Conservation (phyloP, 1,140 invertebrate species). For the Anoplophora glabripennis region DNA sequence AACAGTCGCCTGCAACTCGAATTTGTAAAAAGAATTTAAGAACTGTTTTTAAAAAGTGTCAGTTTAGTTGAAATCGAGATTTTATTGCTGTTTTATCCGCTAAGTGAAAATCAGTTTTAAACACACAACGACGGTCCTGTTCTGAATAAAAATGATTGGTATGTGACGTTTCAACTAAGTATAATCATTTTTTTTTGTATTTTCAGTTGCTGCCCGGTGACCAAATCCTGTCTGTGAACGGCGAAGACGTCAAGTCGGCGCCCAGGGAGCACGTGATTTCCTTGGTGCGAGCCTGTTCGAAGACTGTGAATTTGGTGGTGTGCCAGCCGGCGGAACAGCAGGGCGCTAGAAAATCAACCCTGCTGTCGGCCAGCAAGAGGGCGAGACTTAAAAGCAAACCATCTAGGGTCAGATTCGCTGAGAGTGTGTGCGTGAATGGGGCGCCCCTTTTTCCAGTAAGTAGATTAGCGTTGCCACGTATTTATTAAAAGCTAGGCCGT, state of each 20-base stretch:
- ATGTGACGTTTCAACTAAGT: too few species aligned
- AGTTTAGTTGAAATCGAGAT: too few species aligned
- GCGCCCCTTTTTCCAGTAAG: constrained; percentile 71
- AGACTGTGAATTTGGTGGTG: constrained; percentile 72
- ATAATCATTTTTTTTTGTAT: too few species aligned
- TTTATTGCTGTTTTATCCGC: too few species aligned
- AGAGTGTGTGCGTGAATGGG: constrained; percentile 84
- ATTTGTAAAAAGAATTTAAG: too few species aligned
- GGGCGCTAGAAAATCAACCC: constrained; percentile 72
- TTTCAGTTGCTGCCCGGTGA: constrained; percentile 77
- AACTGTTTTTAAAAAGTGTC: too few species aligned
- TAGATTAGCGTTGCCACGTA: constrained; percentile 19
- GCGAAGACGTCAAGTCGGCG: constrained; percentile 81
- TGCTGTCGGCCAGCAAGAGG: constrained; percentile 83
- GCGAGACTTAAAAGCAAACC: constrained; percentile 77
- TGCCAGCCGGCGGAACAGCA: constrained; percentile 74
- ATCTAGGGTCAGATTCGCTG: constrained; percentile 83
- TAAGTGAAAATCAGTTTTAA: too few species aligned
- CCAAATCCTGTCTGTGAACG: constrained; percentile 85
- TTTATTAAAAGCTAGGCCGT: too few species aligned
- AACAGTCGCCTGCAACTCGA: too few species aligned
- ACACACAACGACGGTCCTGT: too few species aligned
- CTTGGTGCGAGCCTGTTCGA: constrained; percentile 75
- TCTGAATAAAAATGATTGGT: too few species aligned
- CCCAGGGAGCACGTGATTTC: constrained; percentile 87